Percentiles rank a stretch among this genome's conserved stretches.
These are phyloP conservation scores for Camponotus floridanus DNA, from an alignment of 1,140 invertebrate species.

Conservation along the genomic window DNA sequence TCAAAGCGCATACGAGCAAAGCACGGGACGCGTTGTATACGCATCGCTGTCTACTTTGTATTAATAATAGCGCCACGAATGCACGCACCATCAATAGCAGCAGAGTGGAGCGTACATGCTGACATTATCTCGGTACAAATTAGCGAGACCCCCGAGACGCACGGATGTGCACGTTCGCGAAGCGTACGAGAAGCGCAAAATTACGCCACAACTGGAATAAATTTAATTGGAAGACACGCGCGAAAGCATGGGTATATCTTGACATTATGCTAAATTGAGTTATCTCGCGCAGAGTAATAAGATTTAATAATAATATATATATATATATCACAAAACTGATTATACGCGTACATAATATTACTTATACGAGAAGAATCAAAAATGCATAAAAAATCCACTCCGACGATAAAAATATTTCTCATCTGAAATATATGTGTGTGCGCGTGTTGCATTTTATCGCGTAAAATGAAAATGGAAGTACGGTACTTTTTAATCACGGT, in stretches of 20 bases:
- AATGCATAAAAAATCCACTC: not conserved
- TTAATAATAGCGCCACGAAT: constrained; percentile 57
- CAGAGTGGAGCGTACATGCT: constrained; percentile 29
- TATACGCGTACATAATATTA: not conserved
- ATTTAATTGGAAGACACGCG: constrained; percentile 49
- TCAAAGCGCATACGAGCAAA: constrained; percentile 28
- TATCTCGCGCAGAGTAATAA: not conserved
- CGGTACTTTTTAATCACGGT: not conserved
- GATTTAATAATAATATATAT: constrained; percentile 4
- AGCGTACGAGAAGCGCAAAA: constrained; percentile 41
- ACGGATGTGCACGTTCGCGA: not conserved
- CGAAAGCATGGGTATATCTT: constrained; percentile 28
- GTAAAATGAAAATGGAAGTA: not conserved
- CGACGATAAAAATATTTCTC: not conserved
- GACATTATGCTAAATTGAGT: constrained; percentile 49
- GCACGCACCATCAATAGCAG: constrained; percentile 50
- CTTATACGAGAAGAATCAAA: not conserved
- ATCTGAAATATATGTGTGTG: not conserved
- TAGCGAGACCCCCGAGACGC: constrained; percentile 45
- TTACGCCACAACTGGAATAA: constrained; percentile 47
- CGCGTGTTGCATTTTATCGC: not conserved
- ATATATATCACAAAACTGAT: no score
- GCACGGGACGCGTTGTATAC: constrained; percentile 7
- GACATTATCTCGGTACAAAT: constrained; percentile 62
- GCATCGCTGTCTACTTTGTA: constrained; percentile 62